Evolutionary conservation across 2,113 vertebrate species (phyloP).

Genomic region (Echinops telfairi): DNA sequence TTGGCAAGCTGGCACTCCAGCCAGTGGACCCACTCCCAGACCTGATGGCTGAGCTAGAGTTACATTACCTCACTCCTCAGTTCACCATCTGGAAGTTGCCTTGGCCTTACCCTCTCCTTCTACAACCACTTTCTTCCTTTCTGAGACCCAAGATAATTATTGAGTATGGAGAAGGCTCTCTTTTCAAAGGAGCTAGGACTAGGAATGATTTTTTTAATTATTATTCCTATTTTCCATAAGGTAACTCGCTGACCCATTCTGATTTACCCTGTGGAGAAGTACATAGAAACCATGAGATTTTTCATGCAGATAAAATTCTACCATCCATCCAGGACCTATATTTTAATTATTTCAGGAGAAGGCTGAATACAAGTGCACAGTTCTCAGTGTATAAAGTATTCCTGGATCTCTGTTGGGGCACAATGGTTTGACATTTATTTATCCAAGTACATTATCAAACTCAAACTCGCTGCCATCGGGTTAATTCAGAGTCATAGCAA

Average conservation of each 20-base stretch:
- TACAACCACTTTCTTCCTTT: neutral
- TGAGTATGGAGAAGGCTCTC: no score
- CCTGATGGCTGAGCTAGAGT: neutral
- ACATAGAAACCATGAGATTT: neutral
- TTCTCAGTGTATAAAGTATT: neutral
- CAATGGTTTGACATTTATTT: neutral
- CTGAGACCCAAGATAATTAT: neutral
- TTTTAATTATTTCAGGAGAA: neutral
- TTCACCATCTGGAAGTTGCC: neutral
- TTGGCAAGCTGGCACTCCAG: neutral
- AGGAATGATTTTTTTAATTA: neutral
- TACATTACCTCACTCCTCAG: neutral
- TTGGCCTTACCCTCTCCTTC: neutral
- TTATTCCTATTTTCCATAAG: neutral
- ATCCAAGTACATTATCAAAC: neutral
- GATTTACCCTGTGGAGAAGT: neutral
- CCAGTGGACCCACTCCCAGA: no score
- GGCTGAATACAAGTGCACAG: neutral
- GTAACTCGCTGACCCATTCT: neutral
- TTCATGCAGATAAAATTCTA: neutral
- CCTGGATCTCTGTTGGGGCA: neutral
- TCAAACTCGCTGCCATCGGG: no score
- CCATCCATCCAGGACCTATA: no score
- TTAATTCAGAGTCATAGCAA: no score
- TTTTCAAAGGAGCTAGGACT: neutral